Base-by-base conservation (phyloP, 2,888 invertebrate genomes). In the Linnaemya tessellans region DNA sequence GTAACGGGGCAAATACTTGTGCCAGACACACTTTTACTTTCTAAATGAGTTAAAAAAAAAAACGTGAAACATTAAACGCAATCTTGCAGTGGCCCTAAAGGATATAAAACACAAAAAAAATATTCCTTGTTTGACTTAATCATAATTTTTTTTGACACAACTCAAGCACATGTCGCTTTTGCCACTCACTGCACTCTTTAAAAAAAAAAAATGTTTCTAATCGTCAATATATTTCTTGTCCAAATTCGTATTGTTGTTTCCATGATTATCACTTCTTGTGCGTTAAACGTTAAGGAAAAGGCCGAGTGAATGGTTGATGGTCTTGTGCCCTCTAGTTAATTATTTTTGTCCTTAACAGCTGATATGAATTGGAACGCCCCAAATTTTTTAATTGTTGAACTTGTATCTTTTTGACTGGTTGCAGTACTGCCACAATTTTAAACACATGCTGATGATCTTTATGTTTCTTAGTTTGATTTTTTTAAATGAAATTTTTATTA, bases 91-190 rank as follows among this genome's bases (percentile, higher is more conserved):
- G 11, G 18, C 1, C 20, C 22, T 20, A 49, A 68, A 20, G 20
- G 43, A 10, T 60, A 25, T 25, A 9, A 49, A 38, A 54, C 18
- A 22, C 30, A 30, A 30, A 9, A 58, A 62, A 51, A 56, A 68
- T 74, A 64, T 74, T 83, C 11, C 74, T 41, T 49, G 60, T 75
- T 75, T 51, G 58, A 30, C 46, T 70, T 70, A 73, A 79, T 85
- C 84, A 85, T 85, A 82, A 74, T 64, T 71, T 58, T 35, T 80
- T 85, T 82, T 82, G 84, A 85, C 84, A 81, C 73, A 82, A 79
- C 79, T 85, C 82, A 85, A 85, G 71, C 84, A 85, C 58, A 85
- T 85, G 84, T 79, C 49, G 60, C 13, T 10, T 78, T 56, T 60
- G 43, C n/a, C 20, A 49, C 22, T 67, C 58, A 25, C 35, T 65